Percentiles rank a stretch among this genome's conserved stretches.
Conservation (phyloP, 2,113 vertebrate species). For the Neomonachus schauinslandi region DNA sequence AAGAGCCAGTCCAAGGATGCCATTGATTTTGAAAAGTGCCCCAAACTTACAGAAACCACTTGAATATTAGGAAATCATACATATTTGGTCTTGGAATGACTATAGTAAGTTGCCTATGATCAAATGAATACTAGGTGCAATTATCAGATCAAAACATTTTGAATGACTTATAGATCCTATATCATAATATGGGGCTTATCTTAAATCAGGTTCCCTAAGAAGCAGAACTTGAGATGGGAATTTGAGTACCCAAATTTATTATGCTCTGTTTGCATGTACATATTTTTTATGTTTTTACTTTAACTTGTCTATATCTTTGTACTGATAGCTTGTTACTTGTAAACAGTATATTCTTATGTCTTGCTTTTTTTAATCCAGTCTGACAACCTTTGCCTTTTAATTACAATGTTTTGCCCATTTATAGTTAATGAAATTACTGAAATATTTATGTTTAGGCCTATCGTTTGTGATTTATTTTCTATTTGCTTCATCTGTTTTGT, state of each 20-base stretch:
- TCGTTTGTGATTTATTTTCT: constrained; percentile 31
- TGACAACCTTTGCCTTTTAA: constrained; percentile 5
- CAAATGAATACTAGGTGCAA: background rate
- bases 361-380: background rate
- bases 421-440: constrained; percentile 59
- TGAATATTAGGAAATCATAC: background rate
- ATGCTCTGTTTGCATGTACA: background rate
- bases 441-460: background rate
- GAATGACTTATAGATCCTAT: background rate
- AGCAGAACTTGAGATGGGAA: background rate
- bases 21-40: background rate
- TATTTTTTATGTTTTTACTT: constrained; percentile 44
- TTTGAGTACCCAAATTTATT: background rate
- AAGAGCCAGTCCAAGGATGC: constrained; percentile 6
- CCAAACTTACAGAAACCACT: background rate
- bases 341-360: background rate
- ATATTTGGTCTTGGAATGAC: background rate
- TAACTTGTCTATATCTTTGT: background rate
- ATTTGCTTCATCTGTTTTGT: background rate
- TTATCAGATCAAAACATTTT: constrained; percentile 10
- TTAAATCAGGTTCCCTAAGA: background rate
- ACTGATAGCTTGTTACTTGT: background rate
- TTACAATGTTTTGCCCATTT: constrained; percentile 62
- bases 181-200: background rate
- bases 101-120: background rate